Evolutionary conservation across 2,888 invertebrate genomes (phyloP), one percentile per base, ranked within the genome.

Genomic region (Anthrax anthrax): DNA sequence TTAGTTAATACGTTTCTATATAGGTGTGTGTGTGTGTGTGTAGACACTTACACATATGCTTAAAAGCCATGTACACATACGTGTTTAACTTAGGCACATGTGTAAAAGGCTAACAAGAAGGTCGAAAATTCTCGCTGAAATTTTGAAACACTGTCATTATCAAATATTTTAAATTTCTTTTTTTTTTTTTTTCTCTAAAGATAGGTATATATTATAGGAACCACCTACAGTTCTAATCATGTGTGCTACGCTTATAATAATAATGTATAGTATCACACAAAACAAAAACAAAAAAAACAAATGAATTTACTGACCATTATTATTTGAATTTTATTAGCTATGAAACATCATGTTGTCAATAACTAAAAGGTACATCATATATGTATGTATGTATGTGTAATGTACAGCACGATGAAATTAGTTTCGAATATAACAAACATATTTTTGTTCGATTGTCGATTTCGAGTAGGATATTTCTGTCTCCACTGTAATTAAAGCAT

Each of bases 51-150:
- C 23, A 23, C 8, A 23, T 8, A 23, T 23, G 5, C 5, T 23
- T 6, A 23, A n/a, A n/a, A 23, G 4, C 4, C 23, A 23, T 23
- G 8, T 23, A 23, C 23, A 6, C 23, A 8, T 23, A 23, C 8
- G 23, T 23, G 4, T 23, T 4, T 23, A 6, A 23, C 3, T 32
- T 12, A 12, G 12, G 12, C 10, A 38, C 46, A 46, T 42, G 48
- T 18, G 43, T 42, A 46, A 44, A 32, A 16, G 23, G n/a, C 50
- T 48, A 48, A 47, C 50, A 42, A 48, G 45, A 45, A 50, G 48
- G 48, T 48, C 43, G 44, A 50, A 50, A 50, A 41, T 47, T 50
- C 48, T 50, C 50, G 48, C 50, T 50, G 48, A 40, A 48, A 50
- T 32, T 32, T 32, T 32, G 10, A 32, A 32, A 32, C 6, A 39